Base-by-base conservation (phyloP, 1,140 invertebrate genomes). In the Brachionus koreanus region DNA sequence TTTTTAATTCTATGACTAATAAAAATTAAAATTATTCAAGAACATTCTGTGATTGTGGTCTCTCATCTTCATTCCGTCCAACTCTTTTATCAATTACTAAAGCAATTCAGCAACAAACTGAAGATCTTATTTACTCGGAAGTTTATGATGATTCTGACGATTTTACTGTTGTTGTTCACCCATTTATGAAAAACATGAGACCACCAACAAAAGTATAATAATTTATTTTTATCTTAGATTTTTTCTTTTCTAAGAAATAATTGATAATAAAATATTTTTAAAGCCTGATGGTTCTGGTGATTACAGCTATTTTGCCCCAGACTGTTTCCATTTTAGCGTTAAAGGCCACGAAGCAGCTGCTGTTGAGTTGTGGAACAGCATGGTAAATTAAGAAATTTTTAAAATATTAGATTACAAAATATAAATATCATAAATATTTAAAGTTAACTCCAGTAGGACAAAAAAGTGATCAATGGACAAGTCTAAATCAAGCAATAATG, bases 131-230 rank as follows among this genome's bases (percentile, higher is more conserved):
- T 12, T 9, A 19, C n/a, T 86, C 87, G 49, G 87, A 89, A 5
- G 87, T 90, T 84, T 91, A 91, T 83, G 89, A 91, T 91, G 42
- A 16, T 12, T n/a, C 10, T 29, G 86, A 88, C 16, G 92, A 93
- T 84, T 93, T 93, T 84, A 89, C 91, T 5, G 91, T 93, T 0
- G 89, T 92, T 4, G 84, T 88, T 6, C 91, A 92, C 84, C 90
- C 91, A 1, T 82, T 82, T 33, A 72, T 82, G 65, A 52, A 63
- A 52, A 61, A 82, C 37, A 82, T 69, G 42, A 23, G 43, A 82
- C 42, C 57, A 42, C 82, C 82, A 25, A 39, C 10, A 35, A 57
- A 57, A 75, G 65, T 35, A 82, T 37, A 5, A 6, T 3, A 52
- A 52, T 16, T 19, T 52, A n/a, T 49, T 49, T 3, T 16, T 33